These are phyloP conservation scores for Aplysina aerophoba DNA, from an alignment of 37 sponge, comb jelly and placozoan genomes.

Conservation along the genomic window DNA sequence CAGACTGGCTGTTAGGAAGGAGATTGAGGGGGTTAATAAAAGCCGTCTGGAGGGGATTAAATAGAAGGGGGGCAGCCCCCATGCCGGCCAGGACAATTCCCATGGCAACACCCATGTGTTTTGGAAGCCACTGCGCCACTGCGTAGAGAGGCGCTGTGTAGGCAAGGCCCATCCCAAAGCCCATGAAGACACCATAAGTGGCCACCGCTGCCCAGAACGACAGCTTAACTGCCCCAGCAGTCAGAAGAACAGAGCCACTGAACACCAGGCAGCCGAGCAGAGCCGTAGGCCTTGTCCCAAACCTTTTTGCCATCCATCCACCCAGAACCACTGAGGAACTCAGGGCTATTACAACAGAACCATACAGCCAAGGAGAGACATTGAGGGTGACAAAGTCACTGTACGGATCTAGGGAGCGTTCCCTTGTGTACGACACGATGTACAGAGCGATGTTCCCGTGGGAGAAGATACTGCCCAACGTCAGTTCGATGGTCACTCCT, in stretches of 20 bases:
- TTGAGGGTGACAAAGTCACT: not conserved
- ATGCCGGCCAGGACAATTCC: conserved; percentile 88
- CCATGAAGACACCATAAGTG: conserved; percentile 88
- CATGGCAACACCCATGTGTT: conserved; percentile 73
- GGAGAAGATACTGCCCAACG: conserved; percentile 83
- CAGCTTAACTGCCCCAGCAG: conserved; percentile 55
- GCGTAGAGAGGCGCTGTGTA: conserved; percentile 75
- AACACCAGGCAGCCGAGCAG: conserved; percentile 67
- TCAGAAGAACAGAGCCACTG: conserved; percentile 59
- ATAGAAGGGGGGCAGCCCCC: conserved; percentile 78
- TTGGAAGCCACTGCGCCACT: conserved; percentile 86
- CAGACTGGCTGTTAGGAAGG: not conserved
- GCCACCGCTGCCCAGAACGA: conserved; percentile 69
- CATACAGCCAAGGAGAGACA: conserved; percentile 66
- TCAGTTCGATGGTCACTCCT: conserved; percentile 75
- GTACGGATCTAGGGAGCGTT: not conserved
- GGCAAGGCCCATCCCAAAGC: conserved; percentile 80
- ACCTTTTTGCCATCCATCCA: conserved; percentile 69
- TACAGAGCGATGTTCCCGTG: conserved; percentile 89
- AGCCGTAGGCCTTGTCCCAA: conserved; percentile 76
- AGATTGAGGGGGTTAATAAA: conserved; percentile 86
- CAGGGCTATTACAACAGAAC: conserved; percentile 61
- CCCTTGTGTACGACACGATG: conserved; percentile 81
- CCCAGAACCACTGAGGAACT: conserved; percentile 81
- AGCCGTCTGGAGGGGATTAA: conserved; percentile 77